Conservation (phyloP, 2,797 vertebrate species). For the Acridotheres tristis region DNA sequence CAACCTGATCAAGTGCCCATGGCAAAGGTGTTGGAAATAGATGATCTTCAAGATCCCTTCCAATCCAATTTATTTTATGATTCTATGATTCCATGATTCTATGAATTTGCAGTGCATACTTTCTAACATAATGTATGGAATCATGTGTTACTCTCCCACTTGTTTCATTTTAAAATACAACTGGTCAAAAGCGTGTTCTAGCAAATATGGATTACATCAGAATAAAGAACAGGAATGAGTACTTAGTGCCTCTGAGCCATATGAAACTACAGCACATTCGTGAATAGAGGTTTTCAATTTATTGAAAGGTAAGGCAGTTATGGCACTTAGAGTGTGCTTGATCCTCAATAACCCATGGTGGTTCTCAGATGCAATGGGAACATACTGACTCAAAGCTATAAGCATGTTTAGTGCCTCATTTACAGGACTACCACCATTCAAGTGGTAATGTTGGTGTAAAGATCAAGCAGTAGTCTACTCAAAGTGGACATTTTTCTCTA, state of each 20-base stretch:
- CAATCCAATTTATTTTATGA: neutral
- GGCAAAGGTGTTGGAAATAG: neutral
- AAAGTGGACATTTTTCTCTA: neutral
- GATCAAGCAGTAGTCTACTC: neutral
- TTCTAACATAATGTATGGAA: neutral
- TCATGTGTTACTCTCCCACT: rapidly evolving
- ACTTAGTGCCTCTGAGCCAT: neutral
- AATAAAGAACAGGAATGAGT: neutral
- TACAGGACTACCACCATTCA: neutral
- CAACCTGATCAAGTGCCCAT: neutral
- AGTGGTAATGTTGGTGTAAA: neutral
- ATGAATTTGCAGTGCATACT: neutral
- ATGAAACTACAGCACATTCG: neutral
- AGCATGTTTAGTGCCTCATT: neutral
- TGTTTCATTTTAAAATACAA: neutral
- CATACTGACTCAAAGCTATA: neutral
- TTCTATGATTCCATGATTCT: neutral
- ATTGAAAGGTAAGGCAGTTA: neutral
- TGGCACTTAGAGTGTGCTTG: rapidly evolving
- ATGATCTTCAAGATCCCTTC: neutral
- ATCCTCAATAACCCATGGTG: rapidly evolving
- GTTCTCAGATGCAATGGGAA: neutral
- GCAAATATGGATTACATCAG: neutral
- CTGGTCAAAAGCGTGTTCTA: neutral
- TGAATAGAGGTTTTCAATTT: neutral